Percentiles rank a stretch among this genome's conserved stretches.
Conservation (phyloP, 2,888 invertebrate genomes). For the Monochamus alternatus region DNA sequence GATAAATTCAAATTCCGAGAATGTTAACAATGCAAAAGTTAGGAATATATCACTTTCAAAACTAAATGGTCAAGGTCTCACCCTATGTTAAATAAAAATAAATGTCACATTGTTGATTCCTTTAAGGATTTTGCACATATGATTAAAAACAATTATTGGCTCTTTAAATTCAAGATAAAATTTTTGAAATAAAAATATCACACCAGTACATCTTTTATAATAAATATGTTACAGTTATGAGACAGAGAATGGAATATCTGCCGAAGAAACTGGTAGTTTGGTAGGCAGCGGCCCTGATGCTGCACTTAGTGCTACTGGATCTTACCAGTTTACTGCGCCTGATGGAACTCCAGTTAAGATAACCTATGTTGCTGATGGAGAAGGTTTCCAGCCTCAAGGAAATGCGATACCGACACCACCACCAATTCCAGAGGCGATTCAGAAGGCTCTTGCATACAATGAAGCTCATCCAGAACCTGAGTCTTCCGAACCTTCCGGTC, state of each 20-base stretch:
- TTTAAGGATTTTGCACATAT: not conserved
- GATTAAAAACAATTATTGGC: not conserved
- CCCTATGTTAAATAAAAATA: too few relatives aligned
- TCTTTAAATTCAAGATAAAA: too few relatives aligned
- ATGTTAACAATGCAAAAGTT: too few relatives aligned
- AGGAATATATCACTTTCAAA: too few relatives aligned
- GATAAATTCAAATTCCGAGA: too few relatives aligned
- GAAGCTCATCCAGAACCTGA: slow-evolving; percentile 44
- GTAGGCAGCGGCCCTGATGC: slow-evolving; percentile 22
- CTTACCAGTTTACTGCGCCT: slow-evolving; percentile 62
- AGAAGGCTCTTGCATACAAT: slow-evolving; percentile 76
- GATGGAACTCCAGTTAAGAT: slow-evolving; percentile 58
- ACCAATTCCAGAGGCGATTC: slow-evolving; percentile 80
- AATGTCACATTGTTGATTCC: too few relatives aligned
- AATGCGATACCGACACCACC: slow-evolving; percentile 72
- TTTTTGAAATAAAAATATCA: too few relatives aligned
- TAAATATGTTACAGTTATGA: not conserved
- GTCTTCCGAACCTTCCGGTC: not conserved
- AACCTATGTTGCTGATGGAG: slow-evolving; percentile 61
- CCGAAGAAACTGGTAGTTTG: slow-evolving; percentile 11
- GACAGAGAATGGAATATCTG: slow-evolving; percentile 29
- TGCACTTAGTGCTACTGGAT: slow-evolving; percentile 62
- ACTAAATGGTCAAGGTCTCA: too few relatives aligned
- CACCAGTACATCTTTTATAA: too few relatives aligned
- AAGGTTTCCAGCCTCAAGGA: slow-evolving; percentile 62